Conservation (phyloP, 2,113 vertebrate species). For the Perognathus longimembris region DNA sequence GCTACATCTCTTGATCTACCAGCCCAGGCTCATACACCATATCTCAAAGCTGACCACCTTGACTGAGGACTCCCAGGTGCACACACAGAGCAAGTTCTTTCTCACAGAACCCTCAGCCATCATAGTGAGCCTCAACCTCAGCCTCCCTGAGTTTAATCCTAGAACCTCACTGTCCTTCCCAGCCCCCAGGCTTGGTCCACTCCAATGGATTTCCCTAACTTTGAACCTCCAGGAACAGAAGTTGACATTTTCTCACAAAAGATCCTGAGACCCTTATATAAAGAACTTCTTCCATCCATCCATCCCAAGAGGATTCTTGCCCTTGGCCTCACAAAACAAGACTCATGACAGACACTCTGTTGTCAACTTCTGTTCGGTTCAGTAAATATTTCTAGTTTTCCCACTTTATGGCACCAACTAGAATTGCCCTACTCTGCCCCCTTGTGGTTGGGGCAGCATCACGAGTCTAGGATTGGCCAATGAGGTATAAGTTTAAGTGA, state of each 20-base stretch:
- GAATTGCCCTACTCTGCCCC: constrained; percentile 12
- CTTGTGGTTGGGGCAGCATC: neutral
- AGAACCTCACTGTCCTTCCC: neutral
- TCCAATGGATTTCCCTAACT: neutral
- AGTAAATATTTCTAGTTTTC: constrained; percentile 20
- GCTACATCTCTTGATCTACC: neutral
- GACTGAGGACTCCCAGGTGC: neutral
- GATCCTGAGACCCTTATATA: neutral
- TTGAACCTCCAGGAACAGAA: constrained; percentile 13
- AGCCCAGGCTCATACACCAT: neutral
- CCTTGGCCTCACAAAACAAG: neutral
- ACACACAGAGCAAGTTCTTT: neutral
- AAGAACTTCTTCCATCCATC: neutral
- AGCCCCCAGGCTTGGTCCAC: neutral
- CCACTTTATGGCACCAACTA: neutral
- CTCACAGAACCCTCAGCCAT: neutral
- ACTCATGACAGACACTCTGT: neutral
- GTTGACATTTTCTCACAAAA: constrained; percentile 45
- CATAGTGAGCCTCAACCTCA: neutral
- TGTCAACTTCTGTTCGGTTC: neutral
- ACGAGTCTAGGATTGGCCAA: neutral
- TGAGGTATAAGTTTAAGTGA: neutral
- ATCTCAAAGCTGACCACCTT: neutral
- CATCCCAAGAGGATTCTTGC: neutral
- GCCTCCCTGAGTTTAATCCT: neutral